Percentiles rank a stretch among this genome's conserved stretches.
phyloP scores from a whole-genome alignment of 2,113 vertebrate species.

The Hylia prasina region DNA sequence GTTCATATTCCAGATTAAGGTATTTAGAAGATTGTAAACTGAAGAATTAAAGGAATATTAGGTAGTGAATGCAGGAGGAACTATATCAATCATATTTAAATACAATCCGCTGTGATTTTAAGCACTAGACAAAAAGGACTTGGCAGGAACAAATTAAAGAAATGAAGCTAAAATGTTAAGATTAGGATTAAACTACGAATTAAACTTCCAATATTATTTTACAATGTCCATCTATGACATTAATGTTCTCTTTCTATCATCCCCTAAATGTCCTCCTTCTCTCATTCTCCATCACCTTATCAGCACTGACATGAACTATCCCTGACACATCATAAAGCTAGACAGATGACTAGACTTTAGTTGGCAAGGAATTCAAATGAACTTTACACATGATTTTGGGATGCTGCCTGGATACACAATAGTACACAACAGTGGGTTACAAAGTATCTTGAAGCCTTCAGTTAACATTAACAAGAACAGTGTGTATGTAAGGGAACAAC shows the following conservation, averaged over 20 bases:
- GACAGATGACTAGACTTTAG: slow-evolving; percentile 46
- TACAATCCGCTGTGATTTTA: background rate
- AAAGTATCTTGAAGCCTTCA: slow-evolving; percentile 23
- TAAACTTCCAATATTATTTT: background rate
- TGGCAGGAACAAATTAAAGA: background rate
- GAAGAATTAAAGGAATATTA: background rate
- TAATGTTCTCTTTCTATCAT: background rate
- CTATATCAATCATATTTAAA: background rate
- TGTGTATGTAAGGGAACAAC: background rate
- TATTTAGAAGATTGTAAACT: slow-evolving; percentile 14
- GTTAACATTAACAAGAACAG: background rate
- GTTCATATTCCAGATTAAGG: background rate
- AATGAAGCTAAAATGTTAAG: background rate
- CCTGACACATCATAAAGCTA: slow-evolving; percentile 30
- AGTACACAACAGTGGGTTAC: background rate
- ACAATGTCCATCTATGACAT: background rate
- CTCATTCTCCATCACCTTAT: background rate
- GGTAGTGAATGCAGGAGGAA: background rate
- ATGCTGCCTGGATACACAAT: slow-evolving; percentile 37
- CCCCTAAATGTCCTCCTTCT: background rate
- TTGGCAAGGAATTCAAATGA: slow-evolving; percentile 19
- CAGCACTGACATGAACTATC: slow-evolving; percentile 12
- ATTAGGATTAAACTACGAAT: background rate
- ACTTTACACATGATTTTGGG: slow-evolving; percentile 8
- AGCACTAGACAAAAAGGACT: background rate